Evolutionary conservation across 2,113 vertebrate species (phyloP), one percentile per base, ranked within the genome.

Genomic region (Clarias batrachus): DNA sequence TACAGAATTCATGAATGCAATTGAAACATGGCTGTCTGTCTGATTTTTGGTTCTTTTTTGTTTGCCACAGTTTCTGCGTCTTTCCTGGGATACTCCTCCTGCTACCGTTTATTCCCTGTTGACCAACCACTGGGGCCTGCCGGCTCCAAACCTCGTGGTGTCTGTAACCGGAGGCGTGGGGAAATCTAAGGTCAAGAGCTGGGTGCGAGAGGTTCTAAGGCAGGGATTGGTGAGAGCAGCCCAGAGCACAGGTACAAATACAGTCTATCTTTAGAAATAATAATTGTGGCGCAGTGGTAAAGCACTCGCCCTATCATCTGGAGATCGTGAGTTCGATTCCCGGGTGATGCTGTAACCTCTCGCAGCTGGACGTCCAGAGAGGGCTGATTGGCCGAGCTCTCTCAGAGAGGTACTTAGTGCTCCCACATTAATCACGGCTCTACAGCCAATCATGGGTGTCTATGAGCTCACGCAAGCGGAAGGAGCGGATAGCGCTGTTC

Each of bases 181-280:
- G 41, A 92, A 88, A 84, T 86, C 90, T 85, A 91, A 94, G 63
- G 93, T 97, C 87, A 96, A 95, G 93, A 93, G 93, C 25, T 97
- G 96, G 97, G 94, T 97, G 4, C 94, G 96, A 85, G 96, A 98
- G 85, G 94, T 98, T 85, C 90, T 97, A 76, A 93, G 97, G 8
- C 95, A 95, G 14, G 97, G 96, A 11, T 94, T 98, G 89, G 96
- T 97, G 85, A 96, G 95, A 91, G 96, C 96, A 1, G 96, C 97
- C 23, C 97, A 97, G 89, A 97, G 96, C 92, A 97, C 97, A 94
- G 97, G 97, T 96, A 83, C 56, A 63, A 62, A 19, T 17, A 23
- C 27, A 59, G 12, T n/a, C 10, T 9, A 17, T 56, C 73, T 52
- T 52, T 76, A 52, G 41, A 41, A 54, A 27, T 78, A 27, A 78